phyloP scores from a whole-genome alignment of 2,113 vertebrate species.

The Callaeas wilsoni region DNA sequence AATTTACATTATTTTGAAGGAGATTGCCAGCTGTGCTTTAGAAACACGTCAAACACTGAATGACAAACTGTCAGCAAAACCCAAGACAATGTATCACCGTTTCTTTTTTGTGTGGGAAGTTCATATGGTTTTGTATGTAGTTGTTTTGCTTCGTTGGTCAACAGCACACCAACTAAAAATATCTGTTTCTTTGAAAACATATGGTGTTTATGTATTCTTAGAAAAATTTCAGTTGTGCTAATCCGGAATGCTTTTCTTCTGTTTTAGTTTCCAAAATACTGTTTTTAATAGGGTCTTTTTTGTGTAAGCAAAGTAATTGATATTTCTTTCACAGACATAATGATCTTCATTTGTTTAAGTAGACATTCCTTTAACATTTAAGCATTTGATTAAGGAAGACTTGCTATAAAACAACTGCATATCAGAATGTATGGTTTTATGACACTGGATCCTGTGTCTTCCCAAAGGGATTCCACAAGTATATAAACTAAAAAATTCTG shows the following conservation, averaged over 20 bases:
- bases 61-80: slow-evolving; percentile 16
- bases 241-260: slow-evolving; percentile 33
- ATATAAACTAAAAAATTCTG: not conserved
- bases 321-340: not conserved
- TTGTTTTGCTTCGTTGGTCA: slow-evolving; percentile 7
- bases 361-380: not conserved
- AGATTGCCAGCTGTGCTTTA: not conserved
- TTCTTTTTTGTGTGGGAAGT: not conserved
- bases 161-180: slow-evolving; percentile 28
- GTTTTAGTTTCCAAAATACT: slow-evolving; percentile 26
- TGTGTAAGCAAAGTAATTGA: not conserved
- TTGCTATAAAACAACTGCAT: not conserved
- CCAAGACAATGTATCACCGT: not conserved
- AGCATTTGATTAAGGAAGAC: not conserved
- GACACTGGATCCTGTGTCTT: not conserved
- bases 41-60: not conserved
- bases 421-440: not conserved
- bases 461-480: not conserved
- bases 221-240: slow-evolving; percentile 25
- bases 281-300: not conserved
- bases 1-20: slow-evolving; percentile 24
- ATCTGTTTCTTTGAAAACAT: slow-evolving; percentile 49
- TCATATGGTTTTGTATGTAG: not conserved
- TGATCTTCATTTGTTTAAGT: not conserved
- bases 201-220: slow-evolving; percentile 31